phyloP scores from a whole-genome alignment of 2,888 invertebrate species.

The Nomada fucata region DNA sequence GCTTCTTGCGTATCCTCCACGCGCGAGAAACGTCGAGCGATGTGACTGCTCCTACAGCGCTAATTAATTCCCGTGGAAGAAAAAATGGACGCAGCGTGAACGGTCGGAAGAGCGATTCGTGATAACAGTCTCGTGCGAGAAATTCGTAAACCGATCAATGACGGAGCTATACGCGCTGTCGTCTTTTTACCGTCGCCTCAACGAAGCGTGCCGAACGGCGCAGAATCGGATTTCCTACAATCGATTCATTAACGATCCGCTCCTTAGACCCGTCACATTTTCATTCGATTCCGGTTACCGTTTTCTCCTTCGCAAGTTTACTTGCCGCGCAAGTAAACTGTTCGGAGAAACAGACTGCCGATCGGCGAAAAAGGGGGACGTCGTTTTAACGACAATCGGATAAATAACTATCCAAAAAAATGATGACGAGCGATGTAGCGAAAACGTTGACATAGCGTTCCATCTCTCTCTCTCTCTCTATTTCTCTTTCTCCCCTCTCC shows the following conservation, averaged over 20 bases:
- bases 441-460: conserved; percentile 25
- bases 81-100: conserved; percentile 51
- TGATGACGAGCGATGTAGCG: conserved; percentile 16
- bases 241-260: conserved; percentile 28
- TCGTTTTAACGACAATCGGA: background rate
- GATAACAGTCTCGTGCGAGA: conserved; percentile 74
- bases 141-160: conserved; percentile 73
- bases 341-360: background rate
- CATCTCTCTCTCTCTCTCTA: background rate
- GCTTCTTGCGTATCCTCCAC: conserved; percentile 6
- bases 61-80: conserved; percentile 56
- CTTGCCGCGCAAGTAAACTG: background rate
- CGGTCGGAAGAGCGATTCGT: conserved; percentile 55
- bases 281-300: conserved; percentile 5
- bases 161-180: conserved; percentile 50
- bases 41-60: conserved; percentile 40
- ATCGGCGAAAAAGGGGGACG: background rate
- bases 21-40: conserved; percentile 9
- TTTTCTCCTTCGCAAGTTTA: conserved; percentile 26
- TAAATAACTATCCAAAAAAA: background rate
- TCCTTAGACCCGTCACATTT: conserved; percentile 19
- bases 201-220: conserved; percentile 60
- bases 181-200: conserved; percentile 54
- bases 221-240: conserved; percentile 42
- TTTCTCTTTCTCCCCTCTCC: background rate